A percentile compares a stretch with the other conserved stretches of the same genome.
Evolutionary conservation across 2,888 invertebrate genomes (phyloP).

Genomic region (Uropetala carovei): DNA sequence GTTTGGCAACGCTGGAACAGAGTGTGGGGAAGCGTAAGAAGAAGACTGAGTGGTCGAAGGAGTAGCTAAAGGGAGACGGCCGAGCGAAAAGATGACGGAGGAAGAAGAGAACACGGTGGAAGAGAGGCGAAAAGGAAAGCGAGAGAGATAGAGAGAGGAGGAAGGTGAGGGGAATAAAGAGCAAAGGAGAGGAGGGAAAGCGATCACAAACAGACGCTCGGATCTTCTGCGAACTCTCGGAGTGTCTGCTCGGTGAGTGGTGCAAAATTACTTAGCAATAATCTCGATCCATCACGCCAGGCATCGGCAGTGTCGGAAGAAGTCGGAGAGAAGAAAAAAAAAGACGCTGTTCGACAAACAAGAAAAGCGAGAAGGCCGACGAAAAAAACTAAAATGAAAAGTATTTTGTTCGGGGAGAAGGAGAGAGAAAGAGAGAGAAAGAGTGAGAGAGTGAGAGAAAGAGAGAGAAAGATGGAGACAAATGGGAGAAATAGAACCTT

Average conservation of each 20-base stretch:
- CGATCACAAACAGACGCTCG: not conserved
- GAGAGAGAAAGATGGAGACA: not conserved
- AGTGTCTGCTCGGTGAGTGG: not conserved
- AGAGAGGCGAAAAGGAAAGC: not conserved
- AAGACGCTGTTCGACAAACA: not conserved
- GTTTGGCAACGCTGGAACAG: too few relatives aligned
- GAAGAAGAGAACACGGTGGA: not conserved
- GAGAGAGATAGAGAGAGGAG: not conserved
- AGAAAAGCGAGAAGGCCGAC: not conserved
- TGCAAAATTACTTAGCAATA: constrained; percentile 35
- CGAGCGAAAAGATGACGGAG: not conserved
- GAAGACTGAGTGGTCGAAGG: too few relatives aligned
- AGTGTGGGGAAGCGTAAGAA: too few relatives aligned
- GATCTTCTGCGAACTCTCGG: not conserved
- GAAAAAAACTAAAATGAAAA: too few relatives aligned
- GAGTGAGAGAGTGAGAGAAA: not conserved
- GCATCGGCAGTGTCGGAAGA: not conserved
- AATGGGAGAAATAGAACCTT: not conserved
- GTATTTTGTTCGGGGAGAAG: not conserved
- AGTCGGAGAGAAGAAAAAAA: not conserved
- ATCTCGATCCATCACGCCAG: not conserved
- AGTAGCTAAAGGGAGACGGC: too few relatives aligned
- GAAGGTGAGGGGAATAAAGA: not conserved
- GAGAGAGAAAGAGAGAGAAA: too few relatives aligned
- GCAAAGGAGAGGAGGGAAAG: not conserved